Evolutionary conservation across 1,140 invertebrate genomes (phyloP), one percentile per base, ranked within the genome.

Genomic region (Drosophila pachea): DNA sequence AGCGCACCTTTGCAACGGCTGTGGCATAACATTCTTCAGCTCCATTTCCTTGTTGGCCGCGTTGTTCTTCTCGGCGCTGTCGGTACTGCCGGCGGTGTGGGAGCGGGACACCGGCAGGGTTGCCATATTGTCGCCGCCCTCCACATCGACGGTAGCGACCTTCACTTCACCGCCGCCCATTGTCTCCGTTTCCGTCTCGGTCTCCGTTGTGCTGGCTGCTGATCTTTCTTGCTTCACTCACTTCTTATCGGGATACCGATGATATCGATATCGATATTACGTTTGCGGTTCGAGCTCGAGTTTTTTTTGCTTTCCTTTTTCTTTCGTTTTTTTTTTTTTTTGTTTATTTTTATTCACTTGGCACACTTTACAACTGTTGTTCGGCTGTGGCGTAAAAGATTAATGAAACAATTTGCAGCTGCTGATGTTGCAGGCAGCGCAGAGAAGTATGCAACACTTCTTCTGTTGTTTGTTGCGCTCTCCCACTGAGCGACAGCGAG

Each of bases 11-110:
- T 95, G 94, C 68, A 94, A 92, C 40, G 94, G 94, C 75, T 94
- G 94, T 63, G 94, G 94, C 89, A 94, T 93, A 42, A 95, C 94
- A 86, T 94, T 94, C 91, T 95, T 95, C 40, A 95, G 91, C 89
- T 95, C 95, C 94, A 95, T 94, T 89, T 95, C 94, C 92, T 95
- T 96, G 91, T 95, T 95, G 70, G 94, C 93, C 40, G 93, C 93
- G 87, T 95, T 95, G 86, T 95, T 94, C 89, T 94, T 94, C 88
- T 95, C 94, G 40, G 93, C 93, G 72, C 93, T 94, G 78, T 93
- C 93, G 87, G 92, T 90, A 90, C 93, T 90, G 89, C 92, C 90
- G 76, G 91, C 90, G 79, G 90, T 83, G 84, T 92, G 92, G 78
- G 93, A 93, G 70, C 93, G 92, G 87, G 93, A 92, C 32, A 95